Evolutionary conservation across 2,113 vertebrate genomes (phyloP).

Genomic region (Ameiurus melas): DNA sequence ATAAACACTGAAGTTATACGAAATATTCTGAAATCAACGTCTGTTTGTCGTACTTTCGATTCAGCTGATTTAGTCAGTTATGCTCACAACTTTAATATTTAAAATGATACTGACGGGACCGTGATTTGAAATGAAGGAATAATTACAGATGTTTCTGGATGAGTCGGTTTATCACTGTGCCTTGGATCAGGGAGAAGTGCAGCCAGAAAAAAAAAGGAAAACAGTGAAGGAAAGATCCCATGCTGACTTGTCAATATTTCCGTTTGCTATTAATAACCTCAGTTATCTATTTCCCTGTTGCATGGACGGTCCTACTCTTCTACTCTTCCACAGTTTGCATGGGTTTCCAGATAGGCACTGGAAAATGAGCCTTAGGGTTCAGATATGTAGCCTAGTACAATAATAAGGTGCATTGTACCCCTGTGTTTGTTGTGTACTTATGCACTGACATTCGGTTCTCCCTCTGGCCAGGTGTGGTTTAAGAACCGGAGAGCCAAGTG

Average conservation of each 20-base stretch:
- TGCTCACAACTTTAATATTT: background rate
- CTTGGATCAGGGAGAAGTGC: background rate
- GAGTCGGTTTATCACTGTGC: background rate
- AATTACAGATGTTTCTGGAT: background rate
- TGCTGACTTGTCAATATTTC: background rate
- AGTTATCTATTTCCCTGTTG: background rate
- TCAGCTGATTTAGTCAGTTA: background rate
- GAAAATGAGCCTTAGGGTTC: background rate
- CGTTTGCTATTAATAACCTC: background rate
- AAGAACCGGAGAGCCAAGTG: slow-evolving; percentile 86
- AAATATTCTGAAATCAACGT: background rate
- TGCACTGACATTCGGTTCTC: background rate
- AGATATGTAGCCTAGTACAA: background rate
- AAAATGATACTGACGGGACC: background rate
- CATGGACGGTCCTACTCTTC: background rate
- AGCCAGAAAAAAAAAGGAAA: background rate
- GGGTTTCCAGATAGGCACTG: background rate
- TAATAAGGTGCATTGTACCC: background rate
- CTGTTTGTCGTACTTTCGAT: background rate
- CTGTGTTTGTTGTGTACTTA: background rate
- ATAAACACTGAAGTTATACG: background rate
- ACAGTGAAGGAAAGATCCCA: background rate
- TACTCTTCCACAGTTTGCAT: background rate
- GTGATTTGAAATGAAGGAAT: background rate
- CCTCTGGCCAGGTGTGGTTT: slow-evolving; percentile 88